Base-by-base conservation (phyloP, 2,888 invertebrate genomes). In the Melanophora roralis region DNA sequence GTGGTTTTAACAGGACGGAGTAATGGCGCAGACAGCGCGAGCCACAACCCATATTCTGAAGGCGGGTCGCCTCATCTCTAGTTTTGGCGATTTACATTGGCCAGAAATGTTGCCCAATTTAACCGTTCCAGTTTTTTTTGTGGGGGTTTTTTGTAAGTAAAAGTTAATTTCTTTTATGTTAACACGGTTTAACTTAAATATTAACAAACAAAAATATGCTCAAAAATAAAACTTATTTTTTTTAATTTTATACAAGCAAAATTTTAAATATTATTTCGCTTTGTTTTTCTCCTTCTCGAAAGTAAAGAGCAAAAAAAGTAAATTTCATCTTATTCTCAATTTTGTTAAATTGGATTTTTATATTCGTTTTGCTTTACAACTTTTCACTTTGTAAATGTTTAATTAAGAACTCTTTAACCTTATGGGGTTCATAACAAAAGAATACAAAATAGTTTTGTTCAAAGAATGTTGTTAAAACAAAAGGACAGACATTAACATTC, bases 381-480 rank as follows among this genome's bases (percentile, higher is more conserved):
- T 60, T 71, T 79, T 67, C 45, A 53, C 79, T 79, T 75, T 79
- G 75, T 75, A 65, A 79, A 79, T 75, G 74, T 75, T 75, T 75
- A 79, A 75, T 79, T 79, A 79, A 71, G 59, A 79, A 79, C 74
- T 71, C 69, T 59, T 77, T 68, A 69, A 75, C 69, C 71, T 71
- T 67, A 65, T 55, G 74, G 69, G 36, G 49, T 60, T 65, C 59
- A 55, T 23, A 79, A 79, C 69, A 75, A 79, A 60, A 34, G 59
- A 47, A 12, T n/a, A 36, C 34, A 45, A 68, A 34, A 40, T 21
- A 38, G 51, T 67, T 38, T 21, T 9, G 2, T 38, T 9, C 16
- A n/a, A 23, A n/a, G 45, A 64, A 36, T 55, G 23, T 21, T 51
- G 71, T 14, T 27, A 23, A 57, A 55, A 60, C 19, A 60, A 60